These are phyloP conservation scores for Mellilla xanthometata DNA, from an alignment of 2,888 invertebrate species.

Conservation along the genomic window DNA sequence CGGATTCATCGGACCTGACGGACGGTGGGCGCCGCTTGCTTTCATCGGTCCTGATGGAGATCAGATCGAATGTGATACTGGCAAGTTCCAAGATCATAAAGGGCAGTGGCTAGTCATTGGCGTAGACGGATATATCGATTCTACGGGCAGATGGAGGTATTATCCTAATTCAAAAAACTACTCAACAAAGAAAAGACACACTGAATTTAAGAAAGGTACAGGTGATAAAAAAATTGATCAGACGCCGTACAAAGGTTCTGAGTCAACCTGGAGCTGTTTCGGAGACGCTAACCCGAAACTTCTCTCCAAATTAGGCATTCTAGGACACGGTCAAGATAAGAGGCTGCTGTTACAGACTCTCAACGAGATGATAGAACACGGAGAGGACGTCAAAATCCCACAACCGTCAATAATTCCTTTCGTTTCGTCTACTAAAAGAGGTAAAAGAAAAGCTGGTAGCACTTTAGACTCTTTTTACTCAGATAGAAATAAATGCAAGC, in stretches of 20 bases:
- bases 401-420: slow-evolving; percentile 44
- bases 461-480: slow-evolving; percentile 17
- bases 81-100: slow-evolving; percentile 60
- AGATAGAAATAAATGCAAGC: slow-evolving; percentile 53
- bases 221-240: slow-evolving; percentile 37
- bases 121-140: slow-evolving; percentile 66
- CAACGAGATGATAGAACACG: slow-evolving; percentile 46
- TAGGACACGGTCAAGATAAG: slow-evolving; percentile 68
- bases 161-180: slow-evolving; percentile 43
- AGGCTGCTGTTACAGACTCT: slow-evolving; percentile 52
- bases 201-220: slow-evolving; percentile 18
- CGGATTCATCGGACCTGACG: slow-evolving; percentile 66
- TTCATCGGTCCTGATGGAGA: slow-evolving; percentile 67
- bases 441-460: slow-evolving; percentile 19
- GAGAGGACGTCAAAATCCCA: slow-evolving; percentile 58
- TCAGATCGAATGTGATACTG: slow-evolving; percentile 54
- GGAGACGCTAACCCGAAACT: slow-evolving; percentile 56
- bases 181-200: slow-evolving; percentile 23
- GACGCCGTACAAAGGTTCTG: slow-evolving; percentile 30
- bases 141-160: slow-evolving; percentile 56
- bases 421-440: slow-evolving; percentile 32
- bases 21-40: slow-evolving; percentile 61
- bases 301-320: slow-evolving; percentile 65
- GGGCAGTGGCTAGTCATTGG: slow-evolving; percentile 63
- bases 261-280: slow-evolving; percentile 67